Evolutionary conservation across 2,888 invertebrate genomes (phyloP), one percentile per base, ranked within the genome.

Genomic region (Tetragonisca angustula): DNA sequence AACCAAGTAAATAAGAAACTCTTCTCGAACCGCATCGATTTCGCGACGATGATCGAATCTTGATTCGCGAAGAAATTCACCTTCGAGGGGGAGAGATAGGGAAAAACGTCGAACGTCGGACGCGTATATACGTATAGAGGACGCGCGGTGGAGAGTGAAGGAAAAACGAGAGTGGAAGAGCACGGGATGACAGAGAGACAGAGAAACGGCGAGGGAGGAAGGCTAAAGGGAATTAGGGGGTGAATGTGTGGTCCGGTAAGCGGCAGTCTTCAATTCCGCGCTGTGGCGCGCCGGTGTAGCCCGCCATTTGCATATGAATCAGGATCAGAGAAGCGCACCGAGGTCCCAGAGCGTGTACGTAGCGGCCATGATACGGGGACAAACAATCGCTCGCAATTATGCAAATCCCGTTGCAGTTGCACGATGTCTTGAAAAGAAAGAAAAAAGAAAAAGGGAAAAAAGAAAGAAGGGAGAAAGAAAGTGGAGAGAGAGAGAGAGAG

Each of bases 331-430:
- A 86, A 91, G 89, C 85, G 87, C 85, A 79, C 87, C 80, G 83
- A 81, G 86, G 89, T 89, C 88, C 87, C 85, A 81, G 88, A 91
- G 86, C 89, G 91, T 91, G 91, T 91, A 90, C 90, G 90, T 89
- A 89, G 87, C 87, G 83, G 85, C 89, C 87, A 91, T 91, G 91
- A 91, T 91, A 91, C 90, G 91, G 87, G 91, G 92, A 92, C 92
- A 93, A 93, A 93, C 92, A 93, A 93, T 93, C 92, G 92, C 89
- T 90, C 85, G 91, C 92, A 93, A 93, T 93, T 93, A 93, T 93
- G 93, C 92, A 93, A 93, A 93, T 92, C 90, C 90, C 87, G 87
- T 89, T 90, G 89, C 91, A 90, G 90, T 90, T 88, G 91, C 92
- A 88, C 87, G 87, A 88, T 90, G 92, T 89, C 90, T 91, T 91